Percentiles rank a stretch among this genome's conserved stretches.
Evolutionary conservation across 2,888 invertebrate genomes (phyloP).

Genomic region (Lithophane ornitopus): DNA sequence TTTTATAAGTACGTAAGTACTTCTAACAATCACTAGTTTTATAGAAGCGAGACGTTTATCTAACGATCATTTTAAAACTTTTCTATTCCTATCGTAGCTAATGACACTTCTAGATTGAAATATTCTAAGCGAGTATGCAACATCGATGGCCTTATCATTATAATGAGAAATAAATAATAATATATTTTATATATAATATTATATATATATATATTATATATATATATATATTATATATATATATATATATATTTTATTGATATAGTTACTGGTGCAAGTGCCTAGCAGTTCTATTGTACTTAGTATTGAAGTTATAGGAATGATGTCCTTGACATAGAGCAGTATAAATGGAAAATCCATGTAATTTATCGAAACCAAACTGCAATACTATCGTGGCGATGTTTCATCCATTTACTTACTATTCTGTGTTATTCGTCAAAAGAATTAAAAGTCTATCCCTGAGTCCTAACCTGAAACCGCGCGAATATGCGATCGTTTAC

Average conservation of each 20-base stretch:
- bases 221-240: no score
- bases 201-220: no score
- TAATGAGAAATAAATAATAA: constrained; percentile 39
- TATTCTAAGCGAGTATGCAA: constrained; percentile 29
- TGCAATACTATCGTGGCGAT: not conserved
- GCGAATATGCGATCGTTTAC: not conserved
- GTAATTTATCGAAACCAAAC: not conserved
- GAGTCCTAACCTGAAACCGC: not conserved
- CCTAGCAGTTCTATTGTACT: constrained; percentile 49
- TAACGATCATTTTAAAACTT: constrained; percentile 7
- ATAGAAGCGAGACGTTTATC: constrained; percentile 8
- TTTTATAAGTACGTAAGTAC: constrained; percentile 24
- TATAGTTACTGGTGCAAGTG: constrained; percentile 31
- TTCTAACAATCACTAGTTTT: constrained; percentile 13
- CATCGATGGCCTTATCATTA: constrained; percentile 5
- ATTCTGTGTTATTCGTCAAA: not conserved
- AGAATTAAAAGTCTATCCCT: not conserved
- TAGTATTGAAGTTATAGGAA: constrained; percentile 34
- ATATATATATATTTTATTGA: no score
- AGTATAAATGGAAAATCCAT: constrained; percentile 4
- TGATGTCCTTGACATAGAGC: constrained; percentile 16
- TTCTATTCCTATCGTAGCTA: constrained; percentile 25
- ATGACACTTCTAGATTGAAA: constrained; percentile 22
- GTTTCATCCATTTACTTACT: not conserved
- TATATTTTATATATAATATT: constrained; percentile 11